Conservation (phyloP, 1,140 invertebrate species). For the Ceratina japonica region DNA sequence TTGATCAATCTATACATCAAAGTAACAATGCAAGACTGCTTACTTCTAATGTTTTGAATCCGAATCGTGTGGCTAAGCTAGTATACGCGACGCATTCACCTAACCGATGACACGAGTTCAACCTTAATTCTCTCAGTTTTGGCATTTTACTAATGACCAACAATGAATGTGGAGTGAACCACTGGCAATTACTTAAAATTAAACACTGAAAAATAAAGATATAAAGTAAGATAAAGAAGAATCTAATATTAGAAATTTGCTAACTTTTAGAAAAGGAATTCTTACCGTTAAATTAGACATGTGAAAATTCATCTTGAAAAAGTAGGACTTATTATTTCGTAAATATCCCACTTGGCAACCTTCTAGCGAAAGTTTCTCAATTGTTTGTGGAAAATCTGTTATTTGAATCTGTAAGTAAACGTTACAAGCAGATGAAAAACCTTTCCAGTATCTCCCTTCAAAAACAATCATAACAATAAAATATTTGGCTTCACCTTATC, state of each 20-base stretch:
- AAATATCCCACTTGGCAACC: slow-evolving; percentile 80
- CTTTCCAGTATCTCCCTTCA: not conserved
- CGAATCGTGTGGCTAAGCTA: slow-evolving; percentile 85
- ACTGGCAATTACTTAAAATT: slow-evolving; percentile 84
- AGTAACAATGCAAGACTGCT: not conserved
- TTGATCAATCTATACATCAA: not conserved
- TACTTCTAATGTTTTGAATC: slow-evolving; percentile 85
- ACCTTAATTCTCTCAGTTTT: slow-evolving; percentile 80
- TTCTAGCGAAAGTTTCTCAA: slow-evolving; percentile 81
- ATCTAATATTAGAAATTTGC: not conserved
- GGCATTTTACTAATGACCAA: slow-evolving; percentile 85
- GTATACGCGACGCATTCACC: slow-evolving; percentile 87
- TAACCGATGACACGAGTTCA: slow-evolving; percentile 83
- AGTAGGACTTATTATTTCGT: slow-evolving; percentile 79
- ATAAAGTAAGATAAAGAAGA: not conserved
- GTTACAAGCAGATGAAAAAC: not conserved
- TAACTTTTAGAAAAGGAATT: slow-evolving; percentile 11
- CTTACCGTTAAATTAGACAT: slow-evolving; percentile 81
- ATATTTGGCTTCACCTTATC: slow-evolving; percentile 70
- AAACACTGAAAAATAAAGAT: slow-evolving; percentile 79
- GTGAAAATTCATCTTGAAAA: slow-evolving; percentile 81
- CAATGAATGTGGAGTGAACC: slow-evolving; percentile 85
- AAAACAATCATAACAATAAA: not conserved
- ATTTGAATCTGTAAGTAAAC: slow-evolving; percentile 76
- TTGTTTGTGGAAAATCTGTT: slow-evolving; percentile 80